These are phyloP conservation scores for Agapornis canus DNA, from an alignment of 2,797 vertebrate genomes.

Conservation along the genomic window DNA sequence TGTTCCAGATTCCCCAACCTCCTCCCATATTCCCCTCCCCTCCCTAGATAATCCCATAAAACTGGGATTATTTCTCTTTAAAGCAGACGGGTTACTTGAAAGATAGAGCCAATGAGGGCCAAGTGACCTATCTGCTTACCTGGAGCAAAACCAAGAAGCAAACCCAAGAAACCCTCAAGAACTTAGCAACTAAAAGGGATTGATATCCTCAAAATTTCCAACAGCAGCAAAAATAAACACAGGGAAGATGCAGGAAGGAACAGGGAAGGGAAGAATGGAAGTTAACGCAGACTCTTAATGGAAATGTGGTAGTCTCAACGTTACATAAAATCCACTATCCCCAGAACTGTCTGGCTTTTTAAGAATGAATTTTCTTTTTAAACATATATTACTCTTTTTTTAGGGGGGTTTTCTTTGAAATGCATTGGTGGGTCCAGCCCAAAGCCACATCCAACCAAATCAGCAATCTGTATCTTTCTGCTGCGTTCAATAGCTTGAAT, in stretches of 20 bases:
- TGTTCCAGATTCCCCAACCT: constrained; percentile 38
- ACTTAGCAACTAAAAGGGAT: not conserved
- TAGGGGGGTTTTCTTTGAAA: not conserved
- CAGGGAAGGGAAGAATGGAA: not conserved
- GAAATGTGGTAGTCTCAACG: not conserved
- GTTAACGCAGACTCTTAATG: constrained; percentile 28
- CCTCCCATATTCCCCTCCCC: not conserved
- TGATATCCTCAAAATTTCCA: constrained; percentile 53
- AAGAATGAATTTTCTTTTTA: not conserved
- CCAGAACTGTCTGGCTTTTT: not conserved
- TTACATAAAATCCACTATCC: not conserved
- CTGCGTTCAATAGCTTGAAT: not conserved
- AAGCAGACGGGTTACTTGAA: constrained; percentile 56
- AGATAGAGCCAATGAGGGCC: not conserved
- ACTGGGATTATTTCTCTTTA: not conserved
- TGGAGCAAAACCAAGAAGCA: constrained; percentile 30
- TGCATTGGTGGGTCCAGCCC: not conserved
- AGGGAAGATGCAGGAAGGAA: not conserved
- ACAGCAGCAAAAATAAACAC: constrained; percentile 46
- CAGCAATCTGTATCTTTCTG: not conserved
- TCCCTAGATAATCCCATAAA: constrained; percentile 12
- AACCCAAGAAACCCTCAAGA: constrained; percentile 15
- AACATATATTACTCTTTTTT: not conserved
- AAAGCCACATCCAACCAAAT: constrained; percentile 51
- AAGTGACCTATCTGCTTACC: constrained; percentile 33